phyloP scores from a whole-genome alignment of 2,113 vertebrate species.

The Brachirus orientalis region DNA sequence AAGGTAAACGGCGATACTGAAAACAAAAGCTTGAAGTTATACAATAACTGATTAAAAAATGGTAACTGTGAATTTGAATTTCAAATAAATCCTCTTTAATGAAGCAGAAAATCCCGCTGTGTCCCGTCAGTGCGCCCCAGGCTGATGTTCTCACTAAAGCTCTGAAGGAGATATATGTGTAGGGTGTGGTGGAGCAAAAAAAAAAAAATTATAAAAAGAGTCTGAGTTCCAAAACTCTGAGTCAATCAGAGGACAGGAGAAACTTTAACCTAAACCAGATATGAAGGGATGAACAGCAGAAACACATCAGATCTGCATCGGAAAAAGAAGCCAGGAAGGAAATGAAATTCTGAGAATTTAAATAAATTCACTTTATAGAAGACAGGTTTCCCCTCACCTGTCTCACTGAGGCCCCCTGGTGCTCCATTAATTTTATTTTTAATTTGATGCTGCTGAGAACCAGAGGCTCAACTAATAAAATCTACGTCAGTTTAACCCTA shows the following conservation, averaged over 20 bases:
- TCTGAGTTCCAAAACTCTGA: not conserved
- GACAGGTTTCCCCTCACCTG: not conserved
- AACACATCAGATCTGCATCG: not conserved
- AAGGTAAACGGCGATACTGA: too few species aligned
- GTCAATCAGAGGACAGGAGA: constrained; percentile 49
- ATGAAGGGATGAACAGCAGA: not conserved
- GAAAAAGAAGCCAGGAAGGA: constrained; percentile 1
- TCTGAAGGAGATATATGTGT: constrained; percentile 40
- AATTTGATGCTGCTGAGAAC: too few species aligned
- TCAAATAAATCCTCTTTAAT: too few species aligned
- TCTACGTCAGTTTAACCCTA: too few species aligned
- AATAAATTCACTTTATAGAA: not conserved
- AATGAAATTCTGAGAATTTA: constrained; percentile 8
- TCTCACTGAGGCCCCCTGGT: constrained; percentile 31
- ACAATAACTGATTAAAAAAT: too few species aligned
- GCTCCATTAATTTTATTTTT: too few species aligned
- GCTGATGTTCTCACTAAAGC: constrained; percentile 24
- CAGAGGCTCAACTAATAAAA: too few species aligned
- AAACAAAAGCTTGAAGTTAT: too few species aligned
- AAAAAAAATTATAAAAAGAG: too few species aligned
- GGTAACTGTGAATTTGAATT: too few species aligned
- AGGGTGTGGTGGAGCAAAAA: constrained; percentile 62
- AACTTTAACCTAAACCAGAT: constrained; percentile 60
- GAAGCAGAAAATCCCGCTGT: not conserved
- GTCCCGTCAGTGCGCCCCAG: not conserved